Conservation (phyloP, 2,797 vertebrate species). For the Dromococcyx pavoninus region DNA sequence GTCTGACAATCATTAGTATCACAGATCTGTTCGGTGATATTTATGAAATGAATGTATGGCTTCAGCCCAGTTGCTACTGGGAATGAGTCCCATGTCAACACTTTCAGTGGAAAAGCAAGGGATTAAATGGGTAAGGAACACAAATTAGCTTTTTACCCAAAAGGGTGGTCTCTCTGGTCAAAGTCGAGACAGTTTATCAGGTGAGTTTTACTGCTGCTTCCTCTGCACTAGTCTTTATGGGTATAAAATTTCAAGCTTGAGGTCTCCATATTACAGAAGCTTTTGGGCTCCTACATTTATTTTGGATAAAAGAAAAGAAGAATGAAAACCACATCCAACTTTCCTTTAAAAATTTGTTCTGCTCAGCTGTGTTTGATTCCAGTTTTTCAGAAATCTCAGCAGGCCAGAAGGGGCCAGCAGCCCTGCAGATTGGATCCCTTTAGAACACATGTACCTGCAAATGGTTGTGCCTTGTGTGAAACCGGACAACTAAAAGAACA, state of each 20-base stretch:
- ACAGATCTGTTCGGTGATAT: background rate
- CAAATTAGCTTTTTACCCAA: background rate
- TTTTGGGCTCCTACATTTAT: background rate
- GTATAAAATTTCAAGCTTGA: background rate
- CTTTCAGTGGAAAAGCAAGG: constrained; percentile 2
- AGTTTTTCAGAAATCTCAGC: background rate
- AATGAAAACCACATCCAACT: background rate
- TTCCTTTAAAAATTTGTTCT: background rate
- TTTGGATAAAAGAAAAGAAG: background rate
- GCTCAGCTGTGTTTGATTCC: background rate
- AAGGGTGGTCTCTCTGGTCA: constrained; percentile 10
- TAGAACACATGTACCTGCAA: background rate
- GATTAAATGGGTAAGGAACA: constrained; percentile 5
- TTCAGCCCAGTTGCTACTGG: background rate
- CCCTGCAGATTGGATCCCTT: background rate
- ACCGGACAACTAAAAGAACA: background rate
- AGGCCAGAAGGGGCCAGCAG: background rate
- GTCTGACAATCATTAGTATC: constrained; percentile 10
- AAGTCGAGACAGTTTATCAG: background rate
- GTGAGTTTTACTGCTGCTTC: background rate
- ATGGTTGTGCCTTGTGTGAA: background rate
- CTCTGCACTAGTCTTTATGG: background rate
- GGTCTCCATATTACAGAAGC: background rate
- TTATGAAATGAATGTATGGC: background rate
- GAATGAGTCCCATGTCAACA: background rate